A percentile compares a stretch with the other conserved stretches of the same genome.
Conservation (phyloP, 1,140 invertebrate genomes). For the Littorina saxatilis region DNA sequence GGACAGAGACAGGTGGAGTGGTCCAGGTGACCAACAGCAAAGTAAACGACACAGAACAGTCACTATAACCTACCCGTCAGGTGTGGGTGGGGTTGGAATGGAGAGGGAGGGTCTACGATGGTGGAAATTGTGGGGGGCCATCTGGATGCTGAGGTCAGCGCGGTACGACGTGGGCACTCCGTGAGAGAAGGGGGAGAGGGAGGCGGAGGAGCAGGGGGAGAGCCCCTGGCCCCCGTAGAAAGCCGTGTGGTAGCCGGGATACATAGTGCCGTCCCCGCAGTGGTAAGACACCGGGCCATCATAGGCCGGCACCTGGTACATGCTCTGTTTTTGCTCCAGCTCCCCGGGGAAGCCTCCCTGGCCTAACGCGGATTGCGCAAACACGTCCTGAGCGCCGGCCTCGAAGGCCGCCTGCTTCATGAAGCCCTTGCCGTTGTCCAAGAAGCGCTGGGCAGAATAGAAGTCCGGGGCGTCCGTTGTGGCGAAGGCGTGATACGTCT, state of each 20-base stretch:
- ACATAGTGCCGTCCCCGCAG: constrained; percentile 41
- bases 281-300: constrained; percentile 37
- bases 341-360: constrained; percentile 27
- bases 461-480: constrained; percentile 46
- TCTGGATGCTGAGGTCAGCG: constrained; percentile 49
- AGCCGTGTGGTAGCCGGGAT: constrained; percentile 52
- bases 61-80: constrained; percentile 62
- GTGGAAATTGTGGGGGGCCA: constrained; percentile 56
- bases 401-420: constrained; percentile 41
- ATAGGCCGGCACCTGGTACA: constrained; percentile 45
- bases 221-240: constrained; percentile 60
- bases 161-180: constrained; percentile 45
- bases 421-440: constrained; percentile 45
- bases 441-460: constrained; percentile 50
- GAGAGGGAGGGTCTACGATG: constrained; percentile 65
- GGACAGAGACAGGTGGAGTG: neutral
- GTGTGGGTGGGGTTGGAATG: constrained; percentile 63
- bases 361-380: constrained; percentile 44
- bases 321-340: constrained; percentile 50
- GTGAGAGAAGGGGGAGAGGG: constrained; percentile 31
- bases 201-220: constrained; percentile 40
- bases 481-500: constrained; percentile 45
- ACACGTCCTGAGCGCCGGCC: constrained; percentile 44
- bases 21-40: too few species aligned
- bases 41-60: too few species aligned